Conservation (phyloP, 92 coral and sea anemone genomes). For the Paragorgia papillata region DNA sequence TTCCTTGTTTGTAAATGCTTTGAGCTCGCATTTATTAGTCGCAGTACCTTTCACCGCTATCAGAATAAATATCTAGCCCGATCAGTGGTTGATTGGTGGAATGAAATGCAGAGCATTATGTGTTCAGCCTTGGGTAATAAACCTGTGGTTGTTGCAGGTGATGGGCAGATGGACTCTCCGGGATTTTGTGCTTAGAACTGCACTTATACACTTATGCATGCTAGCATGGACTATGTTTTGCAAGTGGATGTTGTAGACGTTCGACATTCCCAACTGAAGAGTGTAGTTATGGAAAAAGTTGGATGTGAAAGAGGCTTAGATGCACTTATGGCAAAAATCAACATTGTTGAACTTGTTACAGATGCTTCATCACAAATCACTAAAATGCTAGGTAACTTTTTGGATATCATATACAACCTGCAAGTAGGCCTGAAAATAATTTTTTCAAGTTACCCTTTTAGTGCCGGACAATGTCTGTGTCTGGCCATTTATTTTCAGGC, state of each 20-base stretch:
- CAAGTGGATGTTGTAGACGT: constrained; percentile 31
- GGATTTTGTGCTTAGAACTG: constrained; percentile 38
- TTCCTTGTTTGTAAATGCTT: background rate
- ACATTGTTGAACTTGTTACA: constrained; percentile 18
- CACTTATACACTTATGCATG: constrained; percentile 35
- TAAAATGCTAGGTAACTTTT: no score
- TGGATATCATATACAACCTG: no score
- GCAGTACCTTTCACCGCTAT: background rate
- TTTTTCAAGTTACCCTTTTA: no score
- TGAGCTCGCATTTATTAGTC: background rate
- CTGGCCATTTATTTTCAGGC: no score
- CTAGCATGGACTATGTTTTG: background rate
- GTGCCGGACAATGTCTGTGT: no score
- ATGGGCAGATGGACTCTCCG: constrained; percentile 43
- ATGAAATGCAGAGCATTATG: background rate
- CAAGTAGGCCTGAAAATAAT: no score
- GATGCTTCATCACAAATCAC: no score
- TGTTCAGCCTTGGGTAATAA: no score
- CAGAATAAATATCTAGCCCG: background rate
- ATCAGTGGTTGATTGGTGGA: background rate
- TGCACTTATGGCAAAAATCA: background rate
- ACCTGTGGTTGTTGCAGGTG: no score
- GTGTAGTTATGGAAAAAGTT: constrained; percentile 23
- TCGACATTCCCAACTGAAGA: constrained; percentile 21
- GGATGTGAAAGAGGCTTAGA: constrained; percentile 4